These are phyloP conservation scores for Callimorpha dominula DNA, from an alignment of 2,888 invertebrate genomes.

Conservation along the genomic window DNA sequence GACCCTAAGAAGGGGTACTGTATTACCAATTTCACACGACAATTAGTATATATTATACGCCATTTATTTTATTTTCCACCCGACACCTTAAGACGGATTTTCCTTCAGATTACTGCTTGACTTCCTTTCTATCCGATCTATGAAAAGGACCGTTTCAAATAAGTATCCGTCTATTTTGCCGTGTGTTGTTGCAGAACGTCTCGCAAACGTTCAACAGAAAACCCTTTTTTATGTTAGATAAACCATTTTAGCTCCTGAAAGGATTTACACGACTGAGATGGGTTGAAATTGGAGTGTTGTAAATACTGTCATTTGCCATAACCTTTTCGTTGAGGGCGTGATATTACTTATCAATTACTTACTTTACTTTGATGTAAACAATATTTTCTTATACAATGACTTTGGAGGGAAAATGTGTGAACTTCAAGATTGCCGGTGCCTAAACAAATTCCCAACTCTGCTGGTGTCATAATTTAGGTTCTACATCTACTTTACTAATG, in stretches of 20 bases:
- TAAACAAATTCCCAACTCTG: too few species aligned
- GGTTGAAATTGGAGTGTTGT: not conserved
- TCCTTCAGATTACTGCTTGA: not conserved
- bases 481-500: too few species aligned
- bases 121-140: not conserved
- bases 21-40: too few species aligned
- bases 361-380: not conserved
- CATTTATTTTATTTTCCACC: too few species aligned
- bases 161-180: constrained; percentile 1
- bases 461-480: too few species aligned
- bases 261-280: not conserved
- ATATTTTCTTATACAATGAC: too few species aligned
- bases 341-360: constrained; percentile 1
- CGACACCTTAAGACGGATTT: too few species aligned
- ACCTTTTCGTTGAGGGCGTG: not conserved
- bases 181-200: not conserved
- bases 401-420: too few species aligned
- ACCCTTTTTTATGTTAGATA: constrained; percentile 2
- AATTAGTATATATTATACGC: too few species aligned
- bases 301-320: constrained; percentile 5
- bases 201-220: not conserved
- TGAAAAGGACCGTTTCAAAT: not conserved
- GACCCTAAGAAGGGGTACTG: too few species aligned
- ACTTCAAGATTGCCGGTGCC: too few species aligned
- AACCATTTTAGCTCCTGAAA: constrained; percentile 3